Evolutionary conservation across 2,113 vertebrate genomes (phyloP), one percentile per base, ranked within the genome.

Genomic region (Tupaia chinensis): DNA sequence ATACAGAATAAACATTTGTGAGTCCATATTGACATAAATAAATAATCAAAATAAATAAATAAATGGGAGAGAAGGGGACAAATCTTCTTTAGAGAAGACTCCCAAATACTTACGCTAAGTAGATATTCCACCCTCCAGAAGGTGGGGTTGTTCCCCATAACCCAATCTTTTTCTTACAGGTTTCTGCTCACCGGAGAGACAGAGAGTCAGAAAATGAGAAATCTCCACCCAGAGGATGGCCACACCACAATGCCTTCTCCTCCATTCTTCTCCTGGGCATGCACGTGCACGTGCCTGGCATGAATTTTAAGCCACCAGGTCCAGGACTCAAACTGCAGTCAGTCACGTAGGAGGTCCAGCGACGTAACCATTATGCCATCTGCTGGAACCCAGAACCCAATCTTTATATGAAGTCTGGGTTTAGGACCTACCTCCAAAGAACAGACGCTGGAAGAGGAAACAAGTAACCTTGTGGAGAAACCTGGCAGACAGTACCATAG

Each of bases 21-120:
- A 90, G 72, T 60, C 65, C 56, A 76, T 74, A 88, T 29, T 87
- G 84, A 93, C 53, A 60, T 56, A 66, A 90, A 70, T 34, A 92
- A 93, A 78, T 60, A 3, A 79, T 32, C 16, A 27, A 87, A 90
- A 72, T 29, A 60, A 82, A 29, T 19, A 44, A 61, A 34, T 74
- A 54, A 89, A 10, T 20, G 32, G 13, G 20, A n/a, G 25, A 32
- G 53, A 68, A 86, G 34, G 58, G 58, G 65, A 34, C 69, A 68
- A 66, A 58, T 70, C 60, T 92, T 87, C 22, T 74, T 78, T 56
- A 68, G 54, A 84, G 63, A 87, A 94, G 53, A 93, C 34, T 78
- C 83, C 25, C 25, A 77, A 61, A 56, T 87, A 70, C 29, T 70
- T 87, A 70, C 29, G 65, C 5, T 13, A 72, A 72, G 73, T 9